phyloP scores from a whole-genome alignment of 2,888 invertebrate genomes.

The Xestobium rufovillosum region DNA sequence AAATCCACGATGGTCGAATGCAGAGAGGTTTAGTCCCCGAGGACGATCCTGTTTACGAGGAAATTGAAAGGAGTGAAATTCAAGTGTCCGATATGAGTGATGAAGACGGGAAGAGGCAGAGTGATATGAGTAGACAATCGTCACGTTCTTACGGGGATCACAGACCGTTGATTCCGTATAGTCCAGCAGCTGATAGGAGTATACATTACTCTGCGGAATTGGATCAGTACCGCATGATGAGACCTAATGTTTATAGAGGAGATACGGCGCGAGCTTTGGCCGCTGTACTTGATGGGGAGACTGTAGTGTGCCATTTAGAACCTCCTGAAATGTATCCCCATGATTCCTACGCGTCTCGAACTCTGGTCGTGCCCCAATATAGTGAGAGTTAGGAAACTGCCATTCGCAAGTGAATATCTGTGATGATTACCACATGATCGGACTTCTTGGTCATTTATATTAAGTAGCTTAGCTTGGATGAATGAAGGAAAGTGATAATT shows the following conservation, averaged over 20 bases:
- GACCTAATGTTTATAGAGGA: conserved; percentile 49
- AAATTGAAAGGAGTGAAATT: conserved; percentile 66
- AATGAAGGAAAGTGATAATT: conserved; percentile 44
- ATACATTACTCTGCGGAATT: conserved; percentile 47
- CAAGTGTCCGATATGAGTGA: conserved; percentile 72
- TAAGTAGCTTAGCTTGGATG: conserved; percentile 41
- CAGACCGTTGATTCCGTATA: conserved; percentile 71
- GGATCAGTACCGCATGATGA: conserved; percentile 46
- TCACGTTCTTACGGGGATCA: conserved; percentile 75
- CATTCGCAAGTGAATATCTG: conserved; percentile 46
- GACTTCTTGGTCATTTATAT: conserved; percentile 30
- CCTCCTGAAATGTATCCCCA: conserved; percentile 51
- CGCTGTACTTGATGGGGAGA: conserved; percentile 77
- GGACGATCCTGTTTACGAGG: conserved; percentile 76
- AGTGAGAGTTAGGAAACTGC: conserved; percentile 53
- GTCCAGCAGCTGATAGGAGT: conserved; percentile 56
- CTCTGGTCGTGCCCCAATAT: conserved; percentile 52
- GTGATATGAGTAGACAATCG: conserved; percentile 61
- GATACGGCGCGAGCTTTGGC: conserved; percentile 57
- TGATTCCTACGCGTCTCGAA: conserved; percentile 46
- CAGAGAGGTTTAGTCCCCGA: conserved; percentile 51
- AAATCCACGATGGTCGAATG: conserved; percentile 53
- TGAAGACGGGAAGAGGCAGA: conserved; percentile 67
- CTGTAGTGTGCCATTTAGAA: conserved; percentile 79
- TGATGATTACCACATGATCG: conserved; percentile 44